Base-by-base conservation (phyloP, 2,797 vertebrate species). In the Clamator glandarius region DNA sequence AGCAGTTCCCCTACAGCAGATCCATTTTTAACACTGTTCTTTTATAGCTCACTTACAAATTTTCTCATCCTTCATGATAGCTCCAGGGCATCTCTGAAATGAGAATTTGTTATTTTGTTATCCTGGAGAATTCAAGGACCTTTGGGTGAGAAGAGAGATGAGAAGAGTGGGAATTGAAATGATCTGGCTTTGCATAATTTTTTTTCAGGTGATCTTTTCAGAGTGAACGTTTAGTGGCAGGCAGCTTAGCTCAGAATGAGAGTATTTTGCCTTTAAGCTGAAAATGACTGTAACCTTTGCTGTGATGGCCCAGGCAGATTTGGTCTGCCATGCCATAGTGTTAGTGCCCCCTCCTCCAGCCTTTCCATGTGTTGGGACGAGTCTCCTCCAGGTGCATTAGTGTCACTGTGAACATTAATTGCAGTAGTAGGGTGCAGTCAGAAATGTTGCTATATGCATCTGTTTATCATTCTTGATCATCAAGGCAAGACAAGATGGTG, bases 391-490 rank as follows among this genome's bases (percentile, higher is more conserved):
- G 66, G 83, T 80, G 48, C 66, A 6, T 79, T 81, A 89, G 16
- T 90, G 84, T 79, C 46, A 15, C 78, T 46, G n/a, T 66, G 75
- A 87, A 61, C 64, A 72, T 51, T 87, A 87, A 90, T 74, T 87
- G 58, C 51, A 80, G 55, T 63, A 84, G 74, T 59, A 80, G 63
- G 75, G 52, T 72, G 64, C 91, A 92, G 58, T 79, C 74, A 80
- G 78, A 68, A 73, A 59, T 52, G 44, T 50, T 85, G 39, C n/a
- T 0, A 0, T 51, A 48, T 64, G 76, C 72, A 58, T 84, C 77
- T 81, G 25, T 75, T 94, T 81, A 19, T 77, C 77, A 90, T n/a
- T 90, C 50, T 89, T 85, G 61, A 85, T 77, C 82, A 70, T 29
- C 20, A 36, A 69, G 84, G 73, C 77, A 77, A 39, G 74, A 36